Evolutionary conservation across 2,888 invertebrate genomes (phyloP).

Genomic region (Rambutsinella grinnellia): DNA sequence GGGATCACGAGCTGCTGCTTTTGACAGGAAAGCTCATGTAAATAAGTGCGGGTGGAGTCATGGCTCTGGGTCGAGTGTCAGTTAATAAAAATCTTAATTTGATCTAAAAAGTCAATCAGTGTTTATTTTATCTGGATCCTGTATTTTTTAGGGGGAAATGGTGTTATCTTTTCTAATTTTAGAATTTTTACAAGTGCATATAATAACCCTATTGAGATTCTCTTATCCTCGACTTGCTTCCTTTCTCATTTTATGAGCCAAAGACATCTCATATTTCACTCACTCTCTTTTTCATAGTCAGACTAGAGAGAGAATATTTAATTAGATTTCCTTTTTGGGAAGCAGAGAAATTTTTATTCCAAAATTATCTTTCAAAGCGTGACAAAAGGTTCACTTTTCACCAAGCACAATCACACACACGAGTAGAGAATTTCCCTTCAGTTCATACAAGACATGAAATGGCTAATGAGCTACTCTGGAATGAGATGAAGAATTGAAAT

Average conservation of each 20-base stretch:
- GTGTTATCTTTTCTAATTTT: no score
- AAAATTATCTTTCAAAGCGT: background rate
- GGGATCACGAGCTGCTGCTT: conserved; percentile 21
- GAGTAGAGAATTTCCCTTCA: background rate
- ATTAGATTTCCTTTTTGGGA: conserved; percentile 33
- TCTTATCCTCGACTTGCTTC: conserved; percentile 19
- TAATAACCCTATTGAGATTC: no score
- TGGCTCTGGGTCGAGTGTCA: background rate
- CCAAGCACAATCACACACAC: background rate
- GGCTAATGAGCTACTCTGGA: no score
- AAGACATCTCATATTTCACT: conserved; percentile 34
- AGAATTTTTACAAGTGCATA: no score
- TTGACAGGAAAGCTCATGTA: conserved; percentile 19
- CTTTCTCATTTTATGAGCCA: no score
- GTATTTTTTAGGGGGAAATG: no score
- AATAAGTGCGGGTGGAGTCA: no score
- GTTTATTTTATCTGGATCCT: background rate
- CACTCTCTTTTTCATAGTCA: conserved; percentile 1
- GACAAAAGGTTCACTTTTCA: background rate
- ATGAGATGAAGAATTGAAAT: background rate
- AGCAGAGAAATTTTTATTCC: background rate
- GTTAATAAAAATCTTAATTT: background rate
- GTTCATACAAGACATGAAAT: no score
- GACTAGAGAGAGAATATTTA: no score
- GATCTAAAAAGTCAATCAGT: background rate